phyloP scores from a whole-genome alignment of 2,113 vertebrate genomes.

The Albula goreensis region DNA sequence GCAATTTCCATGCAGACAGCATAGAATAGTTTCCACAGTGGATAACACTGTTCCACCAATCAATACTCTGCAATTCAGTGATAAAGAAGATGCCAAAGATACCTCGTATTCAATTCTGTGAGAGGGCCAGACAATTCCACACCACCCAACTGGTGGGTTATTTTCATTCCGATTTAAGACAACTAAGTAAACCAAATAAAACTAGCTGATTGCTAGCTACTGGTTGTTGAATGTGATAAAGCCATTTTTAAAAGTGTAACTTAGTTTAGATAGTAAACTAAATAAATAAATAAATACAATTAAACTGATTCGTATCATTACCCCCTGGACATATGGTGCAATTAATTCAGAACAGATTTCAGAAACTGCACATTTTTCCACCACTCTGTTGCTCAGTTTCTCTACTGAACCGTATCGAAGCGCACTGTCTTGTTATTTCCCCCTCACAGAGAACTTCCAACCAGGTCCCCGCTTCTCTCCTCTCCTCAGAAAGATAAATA shows the following conservation, averaged over 20 bases:
- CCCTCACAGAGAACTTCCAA: background rate
- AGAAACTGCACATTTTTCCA: background rate
- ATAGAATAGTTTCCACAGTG: background rate
- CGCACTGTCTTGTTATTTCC: conserved; percentile 7
- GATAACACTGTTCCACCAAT: conserved; percentile 3
- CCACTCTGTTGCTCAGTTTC: background rate
- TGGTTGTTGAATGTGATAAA: too few species aligned
- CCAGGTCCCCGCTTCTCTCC: background rate
- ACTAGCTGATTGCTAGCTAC: background rate
- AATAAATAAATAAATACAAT: background rate
- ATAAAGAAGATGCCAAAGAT: conserved; percentile 6
- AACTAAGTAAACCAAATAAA: background rate
- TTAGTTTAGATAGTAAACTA: background rate
- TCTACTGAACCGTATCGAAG: background rate
- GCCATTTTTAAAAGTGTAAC: background rate
- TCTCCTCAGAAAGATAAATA: background rate
- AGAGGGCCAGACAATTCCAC: conserved; percentile 11
- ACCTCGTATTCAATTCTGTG: background rate
- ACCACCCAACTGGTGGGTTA: background rate
- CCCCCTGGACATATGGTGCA: background rate
- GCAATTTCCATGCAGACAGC: background rate
- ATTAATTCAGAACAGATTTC: conserved; percentile 9
- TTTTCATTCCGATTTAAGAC: background rate
- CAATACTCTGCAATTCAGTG: conserved; percentile 1
- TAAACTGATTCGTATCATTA: background rate